Evolutionary conservation across 2,888 invertebrate genomes (phyloP).

Genomic region (Latrodectus hesperus): DNA sequence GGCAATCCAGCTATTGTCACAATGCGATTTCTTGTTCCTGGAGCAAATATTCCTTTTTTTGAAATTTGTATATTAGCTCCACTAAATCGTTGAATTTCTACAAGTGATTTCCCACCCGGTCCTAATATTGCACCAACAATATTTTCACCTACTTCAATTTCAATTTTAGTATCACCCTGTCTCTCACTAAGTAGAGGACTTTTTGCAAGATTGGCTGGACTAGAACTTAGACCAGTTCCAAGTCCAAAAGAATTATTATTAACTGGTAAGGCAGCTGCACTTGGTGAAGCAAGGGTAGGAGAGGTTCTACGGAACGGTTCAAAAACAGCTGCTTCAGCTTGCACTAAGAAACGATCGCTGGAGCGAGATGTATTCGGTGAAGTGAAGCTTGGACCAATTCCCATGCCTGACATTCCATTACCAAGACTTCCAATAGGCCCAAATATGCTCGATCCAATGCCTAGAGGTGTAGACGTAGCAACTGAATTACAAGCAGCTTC

Average conservation of each 20-base stretch:
- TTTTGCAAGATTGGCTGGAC: slow-evolving; percentile 73
- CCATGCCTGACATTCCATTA: slow-evolving; percentile 51
- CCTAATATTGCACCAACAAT: slow-evolving; percentile 98
- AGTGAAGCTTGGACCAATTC: slow-evolving; percentile 60
- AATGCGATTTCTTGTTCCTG: slow-evolving; percentile 96
- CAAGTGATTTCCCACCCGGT: slow-evolving; percentile 95
- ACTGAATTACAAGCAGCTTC: slow-evolving; percentile 10
- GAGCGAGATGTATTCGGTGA: slow-evolving; percentile 70
- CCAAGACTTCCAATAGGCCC: slow-evolving; percentile 73
- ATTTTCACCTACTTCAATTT: slow-evolving; percentile 90
- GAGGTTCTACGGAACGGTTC: slow-evolving; percentile 72
- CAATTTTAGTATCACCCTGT: slow-evolving; percentile 79
- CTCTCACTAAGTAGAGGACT: slow-evolving; percentile 72
- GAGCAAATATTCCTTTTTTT: slow-evolving; percentile 97
- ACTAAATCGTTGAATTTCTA: slow-evolving; percentile 97
- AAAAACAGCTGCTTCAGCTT: slow-evolving; percentile 65
- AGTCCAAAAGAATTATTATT: slow-evolving; percentile 91
- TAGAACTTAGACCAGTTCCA: slow-evolving; percentile 78
- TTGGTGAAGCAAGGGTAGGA: slow-evolving; percentile 71
- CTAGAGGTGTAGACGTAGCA: slow-evolving; percentile 55
- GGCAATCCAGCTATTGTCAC: slow-evolving; percentile 94
- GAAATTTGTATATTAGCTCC: slow-evolving; percentile 99
- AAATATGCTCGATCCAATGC: slow-evolving; percentile 71
- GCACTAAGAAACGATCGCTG: slow-evolving; percentile 68
- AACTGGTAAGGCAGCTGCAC: slow-evolving; percentile 75